A percentile compares a stretch with the other conserved stretches of the same genome.
phyloP scores from a whole-genome alignment of 1,140 invertebrate genomes.

The Phymorhynchus buccinoides region DNA sequence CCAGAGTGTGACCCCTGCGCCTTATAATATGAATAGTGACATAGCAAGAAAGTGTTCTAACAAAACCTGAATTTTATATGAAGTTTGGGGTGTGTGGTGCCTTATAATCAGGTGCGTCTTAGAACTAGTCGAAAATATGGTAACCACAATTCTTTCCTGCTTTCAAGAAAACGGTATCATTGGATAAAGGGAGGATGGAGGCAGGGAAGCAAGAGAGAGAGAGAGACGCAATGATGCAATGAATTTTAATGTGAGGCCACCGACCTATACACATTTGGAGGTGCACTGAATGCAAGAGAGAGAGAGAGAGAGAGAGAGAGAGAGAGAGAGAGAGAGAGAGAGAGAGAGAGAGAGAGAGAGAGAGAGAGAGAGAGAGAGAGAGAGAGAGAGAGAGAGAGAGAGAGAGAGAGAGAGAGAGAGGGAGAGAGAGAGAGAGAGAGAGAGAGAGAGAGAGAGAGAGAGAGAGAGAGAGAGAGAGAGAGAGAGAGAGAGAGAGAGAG shows the following conservation, averaged over 20 bases:
- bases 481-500: not conserved
- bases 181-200: not conserved
- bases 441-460: not conserved
- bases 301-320: slow-evolving; percentile 24
- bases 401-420: not conserved
- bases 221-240: too few relatives aligned
- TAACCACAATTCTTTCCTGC: too few relatives aligned
- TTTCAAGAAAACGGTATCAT: too few relatives aligned
- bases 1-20: too few relatives aligned
- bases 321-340: slow-evolving; percentile 19
- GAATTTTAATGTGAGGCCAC: too few relatives aligned
- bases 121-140: too few relatives aligned
- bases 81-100: too few relatives aligned
- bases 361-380: slow-evolving; percentile 7
- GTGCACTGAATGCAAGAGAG: not conserved
- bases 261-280: not conserved
- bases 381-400: not conserved
- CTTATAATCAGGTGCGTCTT: too few relatives aligned
- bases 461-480: not conserved
- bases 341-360: not conserved
- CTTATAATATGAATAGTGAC: too few relatives aligned
- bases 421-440: not conserved
- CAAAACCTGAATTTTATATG: too few relatives aligned
- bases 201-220: not conserved
- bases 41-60: too few relatives aligned